phyloP scores from a whole-genome alignment of 2,113 vertebrate species.

The Eonycteris spelaea region DNA sequence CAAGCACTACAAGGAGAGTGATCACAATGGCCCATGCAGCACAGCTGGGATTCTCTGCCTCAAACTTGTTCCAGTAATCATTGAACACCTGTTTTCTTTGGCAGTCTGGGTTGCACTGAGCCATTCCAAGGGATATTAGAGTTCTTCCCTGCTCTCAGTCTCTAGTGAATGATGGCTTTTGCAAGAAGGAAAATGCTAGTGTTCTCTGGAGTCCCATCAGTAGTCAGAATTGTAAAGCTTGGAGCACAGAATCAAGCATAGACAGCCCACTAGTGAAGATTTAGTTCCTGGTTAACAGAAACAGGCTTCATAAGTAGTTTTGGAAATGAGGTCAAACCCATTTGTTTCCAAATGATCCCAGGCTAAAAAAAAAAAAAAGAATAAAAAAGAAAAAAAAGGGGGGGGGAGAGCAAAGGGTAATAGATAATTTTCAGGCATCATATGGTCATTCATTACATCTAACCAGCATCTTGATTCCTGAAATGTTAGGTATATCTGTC shows the following conservation, averaged over 20 bases:
- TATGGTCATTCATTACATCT: conserved; percentile 51
- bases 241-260: conserved; percentile 8
- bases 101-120: conserved; percentile 38
- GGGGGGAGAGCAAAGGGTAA: conserved; percentile 25
- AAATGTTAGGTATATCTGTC: conserved; percentile 27
- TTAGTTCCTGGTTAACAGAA: conserved; percentile 58
- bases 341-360: conserved; percentile 67
- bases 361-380: conserved; percentile 16
- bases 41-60: conserved; percentile 45
- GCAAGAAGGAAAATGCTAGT: conserved; percentile 55
- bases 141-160: neutral
- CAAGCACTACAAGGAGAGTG: neutral
- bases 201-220: conserved; percentile 60
- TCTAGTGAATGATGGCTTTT: conserved; percentile 59
- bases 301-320: conserved; percentile 58
- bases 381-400: neutral
- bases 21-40: neutral
- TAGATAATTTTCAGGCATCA: conserved; percentile 53
- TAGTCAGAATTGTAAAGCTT: neutral
- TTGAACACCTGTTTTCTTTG: conserved; percentile 74
- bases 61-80: conserved; percentile 35
- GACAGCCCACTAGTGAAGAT: conserved; percentile 40
- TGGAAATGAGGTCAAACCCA: conserved; percentile 69
- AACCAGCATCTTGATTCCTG: conserved; percentile 18
- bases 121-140: conserved; percentile 52